Evolutionary conservation across 2,888 invertebrate species (phyloP), one percentile per base, ranked within the genome.

Genomic region (Tachina fera): DNA sequence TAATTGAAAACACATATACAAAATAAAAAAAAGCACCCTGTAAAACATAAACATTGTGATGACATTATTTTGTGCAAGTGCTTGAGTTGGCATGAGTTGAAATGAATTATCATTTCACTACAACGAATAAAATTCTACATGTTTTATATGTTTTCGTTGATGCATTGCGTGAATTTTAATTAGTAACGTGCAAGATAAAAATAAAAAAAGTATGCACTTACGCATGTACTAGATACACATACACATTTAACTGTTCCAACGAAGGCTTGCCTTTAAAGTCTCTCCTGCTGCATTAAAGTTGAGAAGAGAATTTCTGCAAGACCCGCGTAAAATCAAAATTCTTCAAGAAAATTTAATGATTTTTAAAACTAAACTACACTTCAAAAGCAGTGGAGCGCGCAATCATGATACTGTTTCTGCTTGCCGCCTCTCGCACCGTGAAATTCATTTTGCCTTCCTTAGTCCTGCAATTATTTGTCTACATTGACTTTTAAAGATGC

Each of bases 121-220:
- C 39, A 67, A 58, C 39, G 22, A 47, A 60, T 43, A 43, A 71
- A 49, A 58, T n/a, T 71, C 31, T n/a, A 53, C 61, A 63, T 70
- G 70, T 79, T 76, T 76, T 76, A 82, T 68, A 61, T 85, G 63
- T 74, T 81, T 85, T 77, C 58, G 78, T 45, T 63, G 77, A 85
- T 80, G 77, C 81, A 70, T 74, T 81, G 85, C 85, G 79, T 82
- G 79, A 70, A 86, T 86, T 79, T 83, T 86, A 86, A 86, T 86
- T 83, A 86, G 82, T 83, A 79, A 79, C 82, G 68, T 74, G 51
- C 47, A 53, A 45, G 49, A 56, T 45, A 56, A 60, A 47, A 63
- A 31, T 6, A 31, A 31, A 49, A 49, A 60, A 74, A 71, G 75
- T 9, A 47, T 45, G 43, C 41, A 45, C 13, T 45, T 11, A 45